Conservation (phyloP, 2,113 vertebrate species). For the Octodon degus region DNA sequence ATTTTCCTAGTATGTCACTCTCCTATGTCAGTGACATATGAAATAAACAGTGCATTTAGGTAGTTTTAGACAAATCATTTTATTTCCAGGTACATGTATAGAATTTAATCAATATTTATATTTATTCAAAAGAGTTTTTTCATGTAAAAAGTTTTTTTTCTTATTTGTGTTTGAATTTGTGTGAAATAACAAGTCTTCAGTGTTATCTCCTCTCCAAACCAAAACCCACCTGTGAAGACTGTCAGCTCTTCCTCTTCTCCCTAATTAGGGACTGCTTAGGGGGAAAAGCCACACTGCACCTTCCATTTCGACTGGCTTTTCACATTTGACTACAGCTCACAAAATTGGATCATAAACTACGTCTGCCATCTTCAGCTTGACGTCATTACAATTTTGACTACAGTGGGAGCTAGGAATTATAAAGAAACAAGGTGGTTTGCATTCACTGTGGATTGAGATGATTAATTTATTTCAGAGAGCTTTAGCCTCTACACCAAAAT, state of each 20-base stretch:
- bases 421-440: slow-evolving; percentile 57
- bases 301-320: slow-evolving; percentile 63
- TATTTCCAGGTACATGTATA: slow-evolving; percentile 72
- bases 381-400: slow-evolving; percentile 75
- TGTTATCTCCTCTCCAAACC: background rate
- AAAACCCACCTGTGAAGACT: slow-evolving; percentile 56
- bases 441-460: slow-evolving; percentile 69
- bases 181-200: slow-evolving; percentile 47
- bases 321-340: slow-evolving; percentile 74
- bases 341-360: slow-evolving; percentile 75
- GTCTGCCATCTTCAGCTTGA: slow-evolving; percentile 71
- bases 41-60: slow-evolving; percentile 79
- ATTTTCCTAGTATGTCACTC: slow-evolving; percentile 77
- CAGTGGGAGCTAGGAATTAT: slow-evolving; percentile 60
- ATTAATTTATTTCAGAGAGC: slow-evolving; percentile 72
- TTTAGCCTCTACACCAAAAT: slow-evolving; percentile 58
- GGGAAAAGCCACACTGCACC: slow-evolving; percentile 73
- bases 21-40: slow-evolving; percentile 72
- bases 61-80: slow-evolving; percentile 82
- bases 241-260: slow-evolving; percentile 58
- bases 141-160: background rate
- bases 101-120: slow-evolving; percentile 84
- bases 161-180: slow-evolving; percentile 76
- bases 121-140: slow-evolving; percentile 65
- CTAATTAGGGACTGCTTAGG: slow-evolving; percentile 44